Percentiles rank a stretch among this genome's conserved stretches.
Conservation (phyloP, 1,140 invertebrate genomes). For the Venturia canescens region DNA sequence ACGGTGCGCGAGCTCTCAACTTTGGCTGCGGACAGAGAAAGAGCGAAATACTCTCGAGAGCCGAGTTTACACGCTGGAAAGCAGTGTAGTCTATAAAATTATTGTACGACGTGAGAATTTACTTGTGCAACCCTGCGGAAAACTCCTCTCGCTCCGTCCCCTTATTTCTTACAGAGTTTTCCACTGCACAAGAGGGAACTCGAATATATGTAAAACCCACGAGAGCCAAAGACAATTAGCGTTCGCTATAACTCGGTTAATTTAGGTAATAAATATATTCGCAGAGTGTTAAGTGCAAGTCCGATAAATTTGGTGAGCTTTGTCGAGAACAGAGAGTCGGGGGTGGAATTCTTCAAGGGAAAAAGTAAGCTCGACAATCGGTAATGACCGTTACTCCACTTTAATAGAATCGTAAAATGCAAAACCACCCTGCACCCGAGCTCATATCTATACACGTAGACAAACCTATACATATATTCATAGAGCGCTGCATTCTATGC, state of each 20-base stretch:
- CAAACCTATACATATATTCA: not conserved
- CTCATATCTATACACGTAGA: constrained; percentile 36
- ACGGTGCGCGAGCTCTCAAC: not conserved
- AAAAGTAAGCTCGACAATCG: constrained; percentile 46
- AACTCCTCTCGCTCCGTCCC: constrained; percentile 32
- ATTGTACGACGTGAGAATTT: constrained; percentile 40
- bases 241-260: constrained; percentile 43
- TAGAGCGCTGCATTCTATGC: not conserved
- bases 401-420: constrained; percentile 56
- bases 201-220: constrained; percentile 39
- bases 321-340: constrained; percentile 2
- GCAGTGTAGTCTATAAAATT: constrained; percentile 41
- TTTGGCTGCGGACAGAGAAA: not conserved
- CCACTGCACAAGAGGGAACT: not conserved
- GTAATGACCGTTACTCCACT: constrained; percentile 52
- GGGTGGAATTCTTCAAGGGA: constrained; percentile 40
- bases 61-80: constrained; percentile 25
- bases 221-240: constrained; percentile 54
- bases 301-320: constrained; percentile 6
- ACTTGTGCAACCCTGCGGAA: constrained; percentile 17
- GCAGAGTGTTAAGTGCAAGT: not conserved
- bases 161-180: not conserved
- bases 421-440: not conserved
- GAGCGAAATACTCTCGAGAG: constrained; percentile 13
- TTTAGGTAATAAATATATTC: not conserved